Percentiles rank a stretch among this genome's conserved stretches.
phyloP scores from a whole-genome alignment of 1,140 invertebrate species.

The Solenopsis invicta region DNA sequence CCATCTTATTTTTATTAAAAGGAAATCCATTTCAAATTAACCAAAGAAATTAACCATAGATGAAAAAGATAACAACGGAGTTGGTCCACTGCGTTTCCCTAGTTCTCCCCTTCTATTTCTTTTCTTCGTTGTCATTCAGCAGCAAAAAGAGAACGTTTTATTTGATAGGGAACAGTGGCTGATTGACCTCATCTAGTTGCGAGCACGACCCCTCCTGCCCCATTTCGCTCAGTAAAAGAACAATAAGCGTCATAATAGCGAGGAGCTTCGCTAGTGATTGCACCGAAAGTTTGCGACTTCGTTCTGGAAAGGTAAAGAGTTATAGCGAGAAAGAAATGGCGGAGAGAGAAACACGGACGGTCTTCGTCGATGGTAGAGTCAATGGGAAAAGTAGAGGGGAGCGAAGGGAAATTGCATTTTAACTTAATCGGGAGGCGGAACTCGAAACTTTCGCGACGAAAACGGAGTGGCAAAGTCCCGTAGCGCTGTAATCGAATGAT shows the following conservation, averaged over 20 bases:
- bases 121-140: slow-evolving; percentile 35
- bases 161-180: slow-evolving; percentile 60
- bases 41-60: neutral
- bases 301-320: slow-evolving; percentile 45
- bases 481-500: slow-evolving; percentile 75
- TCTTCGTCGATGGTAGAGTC: slow-evolving; percentile 31
- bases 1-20: neutral
- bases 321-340: slow-evolving; percentile 46
- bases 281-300: slow-evolving; percentile 64
- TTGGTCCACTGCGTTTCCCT: neutral
- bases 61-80: slow-evolving; percentile 3
- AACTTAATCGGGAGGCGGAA: slow-evolving; percentile 75
- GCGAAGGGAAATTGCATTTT: slow-evolving; percentile 72
- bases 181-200: slow-evolving; percentile 71
- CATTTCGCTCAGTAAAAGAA: slow-evolving; percentile 71
- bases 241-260: slow-evolving; percentile 69
- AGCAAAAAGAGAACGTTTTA: slow-evolving; percentile 65
- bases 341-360: slow-evolving; percentile 23
- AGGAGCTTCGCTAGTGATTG: slow-evolving; percentile 60
- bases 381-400: neutral
- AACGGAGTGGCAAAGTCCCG: slow-evolving; percentile 69
- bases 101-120: neutral
- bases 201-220: slow-evolving; percentile 58
- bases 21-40: neutral
- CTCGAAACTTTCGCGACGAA: slow-evolving; percentile 71